Base-by-base conservation (phyloP, 2,113 vertebrate genomes). In the Beaufortia kweichowensis region DNA sequence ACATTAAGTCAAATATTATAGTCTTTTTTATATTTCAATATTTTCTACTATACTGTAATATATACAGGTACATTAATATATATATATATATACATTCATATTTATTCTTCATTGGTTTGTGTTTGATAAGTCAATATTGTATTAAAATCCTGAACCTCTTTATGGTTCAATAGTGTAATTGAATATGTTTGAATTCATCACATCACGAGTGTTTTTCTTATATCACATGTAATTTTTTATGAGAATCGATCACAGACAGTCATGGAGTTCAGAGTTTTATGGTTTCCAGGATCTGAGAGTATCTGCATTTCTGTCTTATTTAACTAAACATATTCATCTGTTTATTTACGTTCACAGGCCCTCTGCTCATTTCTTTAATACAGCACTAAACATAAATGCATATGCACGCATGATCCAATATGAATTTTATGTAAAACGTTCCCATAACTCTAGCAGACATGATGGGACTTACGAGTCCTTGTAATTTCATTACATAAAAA, bases 401-500 rank as follows among this genome's bases (percentile, higher is more conserved):
- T 86, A 86, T 88, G 90, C 90, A 90, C 87, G 86, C 84, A 84
- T 84, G 89, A 76, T 46, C 72, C 81, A 43, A 90, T 90, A 91
- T 86, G 92, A 92, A 86, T 91, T 93, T 88, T 94, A 90, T 91
- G 92, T 92, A 92, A 94, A 91, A 91, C 72, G 75, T 77, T 75
- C 80, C 88, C 85, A 86, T 85, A 91, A 92, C 91, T 92, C 89
- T 90, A 79, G 77, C 26, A 31, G 84, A 84, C 80, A 84, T 84
- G 72, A 83, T 78, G 85, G 75, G 90, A 87, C 88, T 12, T 86
- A 86, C 77, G 86, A 90, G 88, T 86, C 84, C 76, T 69, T 82
- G 87, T 89, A 89, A 90, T 91, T 94, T 94, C 91, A 91, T 93
- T 92, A 92, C 83, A 82, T 89, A 92, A 92, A 93, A 89, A 91